These are phyloP conservation scores for Percopsis omiscomaycus DNA, from an alignment of 2,797 vertebrate genomes.

Conservation along the genomic window DNA sequence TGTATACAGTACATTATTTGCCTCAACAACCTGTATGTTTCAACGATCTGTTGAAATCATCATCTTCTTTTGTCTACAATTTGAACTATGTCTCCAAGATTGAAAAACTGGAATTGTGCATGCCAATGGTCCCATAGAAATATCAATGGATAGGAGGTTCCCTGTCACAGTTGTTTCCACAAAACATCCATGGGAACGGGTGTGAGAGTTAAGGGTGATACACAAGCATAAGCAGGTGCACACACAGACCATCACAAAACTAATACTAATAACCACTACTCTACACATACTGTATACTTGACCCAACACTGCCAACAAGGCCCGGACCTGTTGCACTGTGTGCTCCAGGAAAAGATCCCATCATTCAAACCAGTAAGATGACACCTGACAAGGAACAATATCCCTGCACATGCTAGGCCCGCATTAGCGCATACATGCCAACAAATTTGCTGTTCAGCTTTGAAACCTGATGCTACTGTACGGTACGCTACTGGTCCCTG, in stretches of 20 bases:
- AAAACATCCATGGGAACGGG: slow-evolving; percentile 45
- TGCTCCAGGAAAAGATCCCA: slow-evolving; percentile 68
- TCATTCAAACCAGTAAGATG: slow-evolving; percentile 72
- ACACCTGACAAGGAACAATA: slow-evolving; percentile 78
- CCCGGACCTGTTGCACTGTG: slow-evolving; percentile 14
- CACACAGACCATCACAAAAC: slow-evolving; percentile 17
- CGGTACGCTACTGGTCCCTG: slow-evolving; percentile 42
- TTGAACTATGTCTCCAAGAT: slow-evolving; percentile 10
- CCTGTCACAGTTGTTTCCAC: slow-evolving; percentile 59
- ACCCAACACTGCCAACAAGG: slow-evolving; percentile 11
- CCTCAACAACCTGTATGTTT: not conserved
- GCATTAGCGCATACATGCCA: slow-evolving; percentile 49
- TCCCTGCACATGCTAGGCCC: slow-evolving; percentile 59
- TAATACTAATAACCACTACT: slow-evolving; percentile 12
- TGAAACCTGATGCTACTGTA: slow-evolving; percentile 71
- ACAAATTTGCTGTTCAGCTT: slow-evolving; percentile 50
- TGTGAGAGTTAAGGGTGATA: not conserved
- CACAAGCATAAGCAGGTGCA: slow-evolving; percentile 20
- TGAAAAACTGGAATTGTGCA: slow-evolving; percentile 32
- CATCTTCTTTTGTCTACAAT: slow-evolving; percentile 3
- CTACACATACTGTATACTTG: slow-evolving; percentile 5
- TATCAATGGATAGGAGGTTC: slow-evolving; percentile 51
- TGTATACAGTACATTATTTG: not conserved
- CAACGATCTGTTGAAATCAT: not conserved
- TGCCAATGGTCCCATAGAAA: slow-evolving; percentile 50